Percentiles rank a stretch among this genome's conserved stretches.
Conservation (phyloP, 1,140 invertebrate species). For the Dendroctonus ponderosae region DNA sequence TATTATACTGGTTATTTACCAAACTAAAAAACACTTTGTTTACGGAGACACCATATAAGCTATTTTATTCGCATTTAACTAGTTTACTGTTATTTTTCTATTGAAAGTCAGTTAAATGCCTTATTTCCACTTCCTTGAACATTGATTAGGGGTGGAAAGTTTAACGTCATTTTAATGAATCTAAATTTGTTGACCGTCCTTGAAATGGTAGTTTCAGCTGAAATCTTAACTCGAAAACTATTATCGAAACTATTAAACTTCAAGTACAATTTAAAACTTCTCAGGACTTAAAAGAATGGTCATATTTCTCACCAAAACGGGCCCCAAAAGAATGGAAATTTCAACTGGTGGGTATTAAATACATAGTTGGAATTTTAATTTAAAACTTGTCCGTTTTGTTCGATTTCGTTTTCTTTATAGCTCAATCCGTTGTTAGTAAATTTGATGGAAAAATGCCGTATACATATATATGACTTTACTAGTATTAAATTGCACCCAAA, state of each 20-base stretch:
- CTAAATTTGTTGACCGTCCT: neutral
- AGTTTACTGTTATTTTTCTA: no score
- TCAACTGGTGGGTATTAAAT: constrained; percentile 14
- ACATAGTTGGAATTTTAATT: constrained; percentile 27
- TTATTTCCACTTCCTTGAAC: neutral
- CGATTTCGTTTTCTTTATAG: constrained; percentile 3
- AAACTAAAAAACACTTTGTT: no score
- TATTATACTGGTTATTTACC: no score
- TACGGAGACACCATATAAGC: no score
- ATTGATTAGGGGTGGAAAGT: neutral
- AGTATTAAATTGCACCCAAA: no score
- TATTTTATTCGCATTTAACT: no score
- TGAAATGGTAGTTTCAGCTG: neutral
- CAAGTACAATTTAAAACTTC: constrained; percentile 13
- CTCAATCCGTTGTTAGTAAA: no score
- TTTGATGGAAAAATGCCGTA: no score
- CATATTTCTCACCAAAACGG: constrained; percentile 21
- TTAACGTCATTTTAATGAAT: neutral
- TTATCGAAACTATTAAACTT: constrained; percentile 29
- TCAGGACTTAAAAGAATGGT: constrained; percentile 17
- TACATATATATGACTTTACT: no score
- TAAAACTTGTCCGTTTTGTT: constrained; percentile 17
- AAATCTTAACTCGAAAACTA: constrained; percentile 14
- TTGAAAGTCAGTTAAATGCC: no score
- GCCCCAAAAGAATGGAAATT: constrained; percentile 19